Evolutionary conservation across 2,113 vertebrate genomes (phyloP).

Genomic region (Notarius lentiginosus): DNA sequence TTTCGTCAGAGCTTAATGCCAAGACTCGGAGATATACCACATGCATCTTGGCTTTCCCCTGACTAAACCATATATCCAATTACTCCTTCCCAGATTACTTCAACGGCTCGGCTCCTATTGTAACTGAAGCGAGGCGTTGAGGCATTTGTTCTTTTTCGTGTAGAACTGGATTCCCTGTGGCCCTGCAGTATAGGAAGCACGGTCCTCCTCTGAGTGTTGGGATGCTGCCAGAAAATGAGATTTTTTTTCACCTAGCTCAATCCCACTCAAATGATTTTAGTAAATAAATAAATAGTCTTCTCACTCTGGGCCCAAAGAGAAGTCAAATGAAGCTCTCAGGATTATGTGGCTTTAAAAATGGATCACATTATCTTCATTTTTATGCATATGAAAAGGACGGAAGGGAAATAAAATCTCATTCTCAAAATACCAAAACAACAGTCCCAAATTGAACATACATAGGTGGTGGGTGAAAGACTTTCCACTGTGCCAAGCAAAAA

Average conservation of each 20-base stretch:
- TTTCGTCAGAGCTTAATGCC: neutral
- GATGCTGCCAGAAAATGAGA: conserved; percentile 70
- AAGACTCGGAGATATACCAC: neutral
- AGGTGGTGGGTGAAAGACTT: neutral
- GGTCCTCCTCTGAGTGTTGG: conserved; percentile 63
- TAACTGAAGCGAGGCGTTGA: conserved; percentile 7
- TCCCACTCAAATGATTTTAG: conserved; percentile 72
- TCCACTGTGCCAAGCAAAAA: neutral
- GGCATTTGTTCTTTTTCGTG: neutral
- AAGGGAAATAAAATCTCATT: neutral
- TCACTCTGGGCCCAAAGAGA: conserved; percentile 67
- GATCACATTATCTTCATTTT: conserved; percentile 57
- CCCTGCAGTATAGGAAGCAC: conserved; percentile 20
- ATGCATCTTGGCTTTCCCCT: neutral
- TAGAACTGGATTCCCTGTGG: neutral
- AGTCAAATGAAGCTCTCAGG: conserved; percentile 66
- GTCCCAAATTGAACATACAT: neutral
- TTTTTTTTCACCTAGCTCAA: conserved; percentile 71
- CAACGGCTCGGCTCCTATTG: neutral
- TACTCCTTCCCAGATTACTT: neutral
- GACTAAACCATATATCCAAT: neutral
- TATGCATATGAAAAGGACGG: neutral
- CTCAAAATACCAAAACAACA: neutral
- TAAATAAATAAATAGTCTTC: conserved; percentile 72
- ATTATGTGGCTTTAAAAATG: conserved; percentile 68